Evolutionary conservation across 2,888 invertebrate genomes (phyloP), one percentile per base, ranked within the genome.

Genomic region (Theretra japonica): DNA sequence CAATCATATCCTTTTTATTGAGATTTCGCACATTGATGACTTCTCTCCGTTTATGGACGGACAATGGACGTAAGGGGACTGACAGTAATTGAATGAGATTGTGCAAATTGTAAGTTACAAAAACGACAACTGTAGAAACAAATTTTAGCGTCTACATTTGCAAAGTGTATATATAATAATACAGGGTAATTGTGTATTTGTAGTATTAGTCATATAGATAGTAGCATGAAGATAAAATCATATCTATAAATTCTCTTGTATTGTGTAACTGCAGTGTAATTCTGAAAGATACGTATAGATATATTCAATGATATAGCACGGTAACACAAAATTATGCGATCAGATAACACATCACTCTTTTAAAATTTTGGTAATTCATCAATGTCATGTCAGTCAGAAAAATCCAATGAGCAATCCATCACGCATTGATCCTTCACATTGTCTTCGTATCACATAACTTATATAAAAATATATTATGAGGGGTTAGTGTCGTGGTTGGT

Each of bases 221-320:
- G 41, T 41, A 41, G 41, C 41, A 41, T 41, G 11, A 11, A 41
- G 41, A 41, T 41, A 41, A 41, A 41, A 41, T 41, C 41, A 53
- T 53, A 53, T 53, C 53, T 53, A 53, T 7, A 53, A 53, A n/a
- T 1, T 53, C n/a, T 5, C n/a, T n/a, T 53, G 6, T 53, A 6
- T 53, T 53, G n/a, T 53, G 53, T 53, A 53, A 53, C 53, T 53
- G 53, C 53, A n/a, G 53, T 53, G 53, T n/a, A 53, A 53, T 53
- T 53, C 53, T n/a, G 15, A 53, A 6, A 53, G 17, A 53, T 53
- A n/a, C n/a, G 6, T 19, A 4, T 7, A 41, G 3, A 41, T 11
- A 41, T 41, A 41, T 41, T 15, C 41, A 41, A 41, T 41, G 41
- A 41, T 41, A 41, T 41, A 15, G 41, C 41, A 41, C 41, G 41